A percentile compares a stretch with the other conserved stretches of the same genome.
These are phyloP conservation scores for Steatornis caripensis DNA, from an alignment of 2,113 vertebrate species.

Conservation along the genomic window DNA sequence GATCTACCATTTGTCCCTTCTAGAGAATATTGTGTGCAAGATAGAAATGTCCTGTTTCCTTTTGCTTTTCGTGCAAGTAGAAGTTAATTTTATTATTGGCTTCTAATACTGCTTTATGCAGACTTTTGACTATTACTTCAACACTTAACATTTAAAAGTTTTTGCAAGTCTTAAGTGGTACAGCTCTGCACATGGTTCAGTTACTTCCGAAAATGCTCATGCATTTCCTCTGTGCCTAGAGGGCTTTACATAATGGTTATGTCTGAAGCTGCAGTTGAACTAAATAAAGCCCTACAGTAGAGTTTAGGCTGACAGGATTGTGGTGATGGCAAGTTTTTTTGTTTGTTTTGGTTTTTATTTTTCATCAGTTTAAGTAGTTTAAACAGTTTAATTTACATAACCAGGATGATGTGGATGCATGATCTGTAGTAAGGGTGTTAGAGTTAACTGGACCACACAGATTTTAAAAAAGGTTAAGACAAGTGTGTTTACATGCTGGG, in stretches of 20 bases:
- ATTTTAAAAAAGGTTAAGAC: not conserved
- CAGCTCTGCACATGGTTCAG: not conserved
- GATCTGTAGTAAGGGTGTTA: not conserved
- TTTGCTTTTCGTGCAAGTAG: not conserved
- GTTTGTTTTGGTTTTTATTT: not conserved
- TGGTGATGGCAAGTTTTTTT: not conserved
- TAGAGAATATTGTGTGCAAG: not conserved
- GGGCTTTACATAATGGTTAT: fast-evolving
- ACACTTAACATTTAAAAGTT: not conserved
- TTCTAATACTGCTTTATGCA: not conserved
- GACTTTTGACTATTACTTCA: not conserved
- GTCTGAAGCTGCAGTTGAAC: not conserved
- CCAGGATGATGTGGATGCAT: not conserved
- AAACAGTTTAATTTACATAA: not conserved
- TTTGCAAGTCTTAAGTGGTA: not conserved
- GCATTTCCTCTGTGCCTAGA: fast-evolving
- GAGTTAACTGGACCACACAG: not conserved
- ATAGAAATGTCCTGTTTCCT: not conserved
- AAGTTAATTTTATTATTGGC: not conserved
- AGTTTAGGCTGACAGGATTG: not conserved
- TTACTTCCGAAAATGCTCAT: fast-evolving
- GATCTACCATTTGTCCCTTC: not conserved
- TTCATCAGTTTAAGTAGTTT: not conserved
- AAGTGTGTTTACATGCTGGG: fast-evolving
- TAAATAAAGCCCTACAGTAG: not conserved